Evolutionary conservation across 2,797 vertebrate species (phyloP).

Genomic region (Enteromius thamalakanensis): DNA sequence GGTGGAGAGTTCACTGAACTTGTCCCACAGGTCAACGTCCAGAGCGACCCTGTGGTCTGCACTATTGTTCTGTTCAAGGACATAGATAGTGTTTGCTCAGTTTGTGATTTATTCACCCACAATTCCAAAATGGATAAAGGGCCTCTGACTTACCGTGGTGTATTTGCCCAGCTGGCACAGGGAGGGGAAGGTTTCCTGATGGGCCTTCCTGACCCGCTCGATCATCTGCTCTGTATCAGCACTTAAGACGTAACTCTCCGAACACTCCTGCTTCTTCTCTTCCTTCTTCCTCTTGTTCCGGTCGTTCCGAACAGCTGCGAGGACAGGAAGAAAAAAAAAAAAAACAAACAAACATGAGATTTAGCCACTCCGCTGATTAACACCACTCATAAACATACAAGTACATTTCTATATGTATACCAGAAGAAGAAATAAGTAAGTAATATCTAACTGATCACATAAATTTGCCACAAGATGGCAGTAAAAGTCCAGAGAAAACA

Average conservation of each 20-base stretch:
- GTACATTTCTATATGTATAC: background rate
- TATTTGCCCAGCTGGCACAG: conserved; percentile 95
- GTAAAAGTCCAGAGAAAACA: conserved; percentile 1
- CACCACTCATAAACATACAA: background rate
- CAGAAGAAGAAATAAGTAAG: background rate
- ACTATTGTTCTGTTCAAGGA: conserved; percentile 86
- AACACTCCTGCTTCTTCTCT: conserved; percentile 80
- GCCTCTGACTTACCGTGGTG: conserved; percentile 53
- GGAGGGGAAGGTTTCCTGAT: conserved; percentile 94
- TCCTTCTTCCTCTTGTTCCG: conserved; percentile 96
- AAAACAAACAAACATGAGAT: background rate
- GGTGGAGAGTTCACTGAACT: conserved; percentile 96
- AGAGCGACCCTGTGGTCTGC: conserved; percentile 89
- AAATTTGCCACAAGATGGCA: conserved; percentile 29
- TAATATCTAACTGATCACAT: background rate
- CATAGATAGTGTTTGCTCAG: background rate
- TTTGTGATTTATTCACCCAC: background rate
- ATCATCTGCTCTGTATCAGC: conserved; percentile 93
- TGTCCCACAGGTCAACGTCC: conserved; percentile 96
- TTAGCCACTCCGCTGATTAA: background rate
- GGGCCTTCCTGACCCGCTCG: conserved; percentile 90
- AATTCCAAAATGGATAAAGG: background rate
- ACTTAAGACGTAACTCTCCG: conserved; percentile 87
- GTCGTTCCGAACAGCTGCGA: conserved; percentile 89
- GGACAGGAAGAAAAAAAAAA: background rate